Base-by-base conservation (phyloP, 2,888 invertebrate genomes). In the Geophilus truncorum region DNA sequence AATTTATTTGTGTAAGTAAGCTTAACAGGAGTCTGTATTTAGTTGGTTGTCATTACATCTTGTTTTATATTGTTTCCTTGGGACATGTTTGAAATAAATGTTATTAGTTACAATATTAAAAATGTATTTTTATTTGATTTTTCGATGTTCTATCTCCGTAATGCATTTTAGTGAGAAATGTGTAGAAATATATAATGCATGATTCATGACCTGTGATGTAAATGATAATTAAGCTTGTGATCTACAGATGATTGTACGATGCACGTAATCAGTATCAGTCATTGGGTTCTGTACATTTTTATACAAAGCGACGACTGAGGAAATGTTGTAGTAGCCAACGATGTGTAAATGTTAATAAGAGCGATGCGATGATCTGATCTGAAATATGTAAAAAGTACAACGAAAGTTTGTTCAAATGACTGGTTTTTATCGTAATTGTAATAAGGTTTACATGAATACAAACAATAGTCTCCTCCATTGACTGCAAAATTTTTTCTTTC, bases 361-460 rank as follows among this genome's bases (percentile, higher is more conserved):
- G 51, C 18, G 6, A 3, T 51, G 45, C 7, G 7, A n/a, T 18
- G 51, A 18, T 6, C 18, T 15, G 18, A 51, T n/a, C n/a, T 51
- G 51, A 15, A 51, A 51, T n/a, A 18, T 51, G 51, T 18, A 51
- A 51, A 70, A 62, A 62, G 62, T 6, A 62, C 4, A 23, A 45
- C 12, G 45, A 28, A 70, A 70, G 25, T 23, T 23, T 70, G 70
- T 70, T 70, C 25, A 70, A 70, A 70, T 70, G 70, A 70, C 70
- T 28, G 51, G 25, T 70, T 70, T 70, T 70, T 70, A 70, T 70
- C 70, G 70, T 70, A 70, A 70, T 70, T 70, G 70, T 70, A 70
- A 70, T 70, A 70, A 70, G 70, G 25, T 28, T 70, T 70, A 70
- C 70, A 70, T 70, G 70, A 70, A 70, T 70, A 70, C 70, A 70